Conservation (phyloP, 2,888 invertebrate genomes). For the Dynastes maya region DNA sequence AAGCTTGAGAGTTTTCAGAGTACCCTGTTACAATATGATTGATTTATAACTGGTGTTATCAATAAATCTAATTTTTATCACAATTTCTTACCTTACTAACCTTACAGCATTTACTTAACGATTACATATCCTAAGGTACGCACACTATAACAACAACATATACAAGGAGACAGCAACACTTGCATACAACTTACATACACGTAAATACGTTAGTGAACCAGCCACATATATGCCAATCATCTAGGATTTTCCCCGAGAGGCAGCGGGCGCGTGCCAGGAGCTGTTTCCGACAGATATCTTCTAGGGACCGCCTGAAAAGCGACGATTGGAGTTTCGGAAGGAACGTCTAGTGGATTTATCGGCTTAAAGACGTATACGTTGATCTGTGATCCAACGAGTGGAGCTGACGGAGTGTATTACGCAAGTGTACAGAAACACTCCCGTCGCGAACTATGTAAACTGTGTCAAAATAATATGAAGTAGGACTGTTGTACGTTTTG, state of each 20-base stretch:
- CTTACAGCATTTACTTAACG: too few species aligned
- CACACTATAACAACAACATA: too few species aligned
- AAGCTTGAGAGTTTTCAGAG: too few species aligned
- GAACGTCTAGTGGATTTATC: conserved; percentile 27
- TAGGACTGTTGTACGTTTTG: background rate
- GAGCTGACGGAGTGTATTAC: background rate
- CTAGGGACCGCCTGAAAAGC: conserved; percentile 3
- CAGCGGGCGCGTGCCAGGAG: conserved; percentile 2
- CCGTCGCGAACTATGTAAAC: background rate
- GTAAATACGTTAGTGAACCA: conserved; percentile 21
- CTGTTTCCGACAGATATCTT: conserved; percentile 34
- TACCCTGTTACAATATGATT: too few species aligned
- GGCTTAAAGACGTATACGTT: conserved; percentile 40
- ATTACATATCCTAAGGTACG: too few species aligned
- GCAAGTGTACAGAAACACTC: background rate
- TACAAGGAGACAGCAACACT: background rate
- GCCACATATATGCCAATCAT: conserved; percentile 21
- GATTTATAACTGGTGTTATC: too few species aligned
- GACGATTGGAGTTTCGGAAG: conserved; percentile 32
- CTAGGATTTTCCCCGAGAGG: conserved; percentile 22
- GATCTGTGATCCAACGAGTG: conserved; percentile 30
- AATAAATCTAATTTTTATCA: too few species aligned
- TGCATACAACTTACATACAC: background rate
- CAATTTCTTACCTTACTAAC: too few species aligned
- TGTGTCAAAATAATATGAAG: background rate